Base-by-base conservation (phyloP, 2,888 invertebrate species). In the Drosophila barbarae region DNA sequence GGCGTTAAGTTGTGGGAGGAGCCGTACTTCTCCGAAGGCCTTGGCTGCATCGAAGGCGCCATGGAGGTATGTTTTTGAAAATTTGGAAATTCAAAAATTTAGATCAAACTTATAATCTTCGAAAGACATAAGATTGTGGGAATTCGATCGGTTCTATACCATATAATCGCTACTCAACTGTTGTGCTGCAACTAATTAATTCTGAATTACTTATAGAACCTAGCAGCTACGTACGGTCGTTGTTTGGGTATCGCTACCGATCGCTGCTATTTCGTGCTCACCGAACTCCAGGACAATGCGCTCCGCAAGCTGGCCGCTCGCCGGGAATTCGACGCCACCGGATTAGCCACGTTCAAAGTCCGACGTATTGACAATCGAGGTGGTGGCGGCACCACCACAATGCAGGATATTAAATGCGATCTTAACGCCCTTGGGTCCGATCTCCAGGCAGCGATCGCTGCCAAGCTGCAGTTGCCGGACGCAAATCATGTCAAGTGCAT, bases 1-100 rank as follows among this genome's bases (percentile, higher is more conserved):
- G 91, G 92, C 72, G 90, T 95, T 6, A 95, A 95, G 86, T 88
- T 96, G 63, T 96, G 96, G 95, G 90, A 93, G 74, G 90, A 92
- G 15, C 95, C 95, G 0, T 95, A 93, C 86, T 92, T 92, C 50
- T 86, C 88, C 30, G 90, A 92, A 18, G 90, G 89, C 26, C 84
- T 89, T 36, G 91, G 91, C 3, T 77, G 90, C 54, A 90, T 90
- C 41, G 91, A 91, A 39, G 72, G 77, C 0, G 86, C 89, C 56
- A 73, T 89, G 38, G 88, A 89, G 64, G 90, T 89, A 59, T 76
- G 75, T 18, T 1, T 0, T n/a, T 15, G 1, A 1, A 42, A 6
- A 1, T 1, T 9, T 5, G 2, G 13, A 34, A 2, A 1, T 21
- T 2, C 2, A 2, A 3, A 3, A 21, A 23, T 23, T 23, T 23